Conservation (phyloP, 2,888 invertebrate species). For the Theodoxus fluviatilis region DNA sequence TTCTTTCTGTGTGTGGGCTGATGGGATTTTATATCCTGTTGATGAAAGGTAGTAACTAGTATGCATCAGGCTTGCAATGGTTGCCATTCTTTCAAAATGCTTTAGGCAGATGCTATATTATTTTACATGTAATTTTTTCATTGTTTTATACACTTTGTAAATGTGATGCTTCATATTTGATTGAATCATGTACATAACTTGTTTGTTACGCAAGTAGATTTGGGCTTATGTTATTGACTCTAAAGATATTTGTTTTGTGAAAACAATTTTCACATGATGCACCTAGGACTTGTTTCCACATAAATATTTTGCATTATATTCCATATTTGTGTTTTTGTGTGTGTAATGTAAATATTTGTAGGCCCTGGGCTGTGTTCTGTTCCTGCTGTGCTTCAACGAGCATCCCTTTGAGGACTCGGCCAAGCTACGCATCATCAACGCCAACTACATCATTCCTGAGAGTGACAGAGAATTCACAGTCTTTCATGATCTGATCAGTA, state of each 20-base stretch:
- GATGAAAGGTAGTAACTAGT: too few relatives aligned
- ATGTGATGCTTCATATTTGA: neutral
- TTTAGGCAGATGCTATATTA: neutral
- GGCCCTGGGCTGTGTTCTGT: constrained; percentile 94
- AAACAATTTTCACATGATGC: too few relatives aligned
- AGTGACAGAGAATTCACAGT: constrained; percentile 81
- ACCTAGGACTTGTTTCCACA: too few relatives aligned
- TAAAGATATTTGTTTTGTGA: too few relatives aligned
- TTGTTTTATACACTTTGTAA: neutral
- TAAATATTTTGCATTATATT: too few relatives aligned
- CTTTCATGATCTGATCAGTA: constrained; percentile 89
- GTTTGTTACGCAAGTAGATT: neutral
- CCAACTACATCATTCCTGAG: constrained; percentile 86
- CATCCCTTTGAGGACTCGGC: constrained; percentile 96
- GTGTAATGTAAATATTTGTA: too few relatives aligned
- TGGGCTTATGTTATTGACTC: neutral
- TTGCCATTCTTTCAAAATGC: neutral
- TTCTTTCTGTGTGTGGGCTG: too few relatives aligned
- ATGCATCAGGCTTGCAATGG: neutral
- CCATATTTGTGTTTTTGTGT: neutral
- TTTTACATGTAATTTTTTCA: neutral
- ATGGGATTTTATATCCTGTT: too few relatives aligned
- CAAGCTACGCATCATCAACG: constrained; percentile 94
- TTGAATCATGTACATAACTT: neutral
- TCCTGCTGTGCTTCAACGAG: constrained; percentile 87